Base-by-base conservation (phyloP, 2,113 vertebrate genomes). In the Alectura lathami region DNA sequence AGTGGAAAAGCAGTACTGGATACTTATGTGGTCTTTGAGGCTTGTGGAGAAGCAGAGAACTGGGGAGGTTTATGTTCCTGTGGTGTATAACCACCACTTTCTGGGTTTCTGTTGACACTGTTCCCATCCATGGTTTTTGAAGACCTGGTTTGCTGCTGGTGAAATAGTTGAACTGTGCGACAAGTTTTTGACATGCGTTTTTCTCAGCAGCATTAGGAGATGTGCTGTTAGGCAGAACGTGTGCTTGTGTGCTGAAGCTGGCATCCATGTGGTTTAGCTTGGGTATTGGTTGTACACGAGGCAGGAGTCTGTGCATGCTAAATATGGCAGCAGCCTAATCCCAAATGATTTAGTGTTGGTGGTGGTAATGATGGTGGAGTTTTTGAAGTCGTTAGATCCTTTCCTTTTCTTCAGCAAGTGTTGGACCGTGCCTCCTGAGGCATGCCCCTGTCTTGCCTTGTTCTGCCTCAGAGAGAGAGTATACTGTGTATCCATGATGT, bases 401-500 rank as follows among this genome's bases (percentile, higher is more conserved):
- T 66, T 30, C 13, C 29, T 90, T 48, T 26, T 29, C 17, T 86
- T 77, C 30, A 56, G 34, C 30, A 51, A 43, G 11, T 54, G 5
- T 50, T 79, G 21, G 8, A n/a, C 56, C 6, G 1, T 72, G 38
- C 3, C 21, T 43, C 40, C 76, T 40, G 34, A 5, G 36, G 36
- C 26, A 16, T 63, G 43, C 18, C 14, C 12, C n/a, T n/a, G 16
- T 50, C 32, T 59, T 0, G 0, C 38, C 5, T 17, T 60, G 42
- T 30, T 89, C 16, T 24, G 4, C 56, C 8, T 51, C 29, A 48
- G 12, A 24, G 27, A 48, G 12, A 24, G 27, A 59, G 54, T 50
- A 23, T 22, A 50, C 64, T 62, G n/a, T 20, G 6, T 0, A 0
- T 6, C 0, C 3, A 1, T 18, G 11, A 2, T n/a, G 4, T 83